Evolutionary conservation across 1,140 invertebrate genomes (phyloP).

Genomic region (Triops cancriformis): DNA sequence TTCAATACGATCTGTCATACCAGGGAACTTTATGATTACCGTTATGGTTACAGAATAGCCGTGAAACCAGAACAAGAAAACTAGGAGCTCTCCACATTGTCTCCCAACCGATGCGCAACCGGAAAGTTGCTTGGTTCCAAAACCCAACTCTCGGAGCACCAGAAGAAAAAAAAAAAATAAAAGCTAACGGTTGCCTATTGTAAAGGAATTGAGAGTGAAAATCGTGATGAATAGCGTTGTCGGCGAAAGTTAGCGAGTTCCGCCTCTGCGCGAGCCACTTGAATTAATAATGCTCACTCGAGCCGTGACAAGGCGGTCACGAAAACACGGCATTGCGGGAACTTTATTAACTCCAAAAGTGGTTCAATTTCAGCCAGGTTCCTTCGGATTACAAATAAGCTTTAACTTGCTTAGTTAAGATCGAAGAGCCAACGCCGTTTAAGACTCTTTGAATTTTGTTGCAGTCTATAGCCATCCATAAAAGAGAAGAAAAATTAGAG

Average conservation of each 20-base stretch:
- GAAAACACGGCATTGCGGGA: not conserved
- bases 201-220: not conserved
- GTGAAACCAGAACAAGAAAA: not conserved
- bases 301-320: not conserved
- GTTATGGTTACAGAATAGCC: not conserved
- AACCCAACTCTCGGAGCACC: not conserved
- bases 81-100: not conserved
- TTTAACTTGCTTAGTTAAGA: not conserved
- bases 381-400: not conserved
- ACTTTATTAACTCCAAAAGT: not conserved
- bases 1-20: conserved; percentile 10
- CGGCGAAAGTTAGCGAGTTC: not conserved
- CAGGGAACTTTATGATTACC: not conserved
- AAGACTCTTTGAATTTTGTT: not conserved
- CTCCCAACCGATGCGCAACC: not conserved
- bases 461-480: not conserved
- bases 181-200: not conserved
- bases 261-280: conserved; percentile 11
- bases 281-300: not conserved
- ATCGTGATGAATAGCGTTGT: not conserved
- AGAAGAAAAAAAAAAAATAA: not conserved
- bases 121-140: not conserved
- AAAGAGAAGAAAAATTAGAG: not conserved
- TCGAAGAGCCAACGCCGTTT: not conserved
- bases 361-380: not conserved